These are phyloP conservation scores for Alethe castanea DNA, from an alignment of 2,113 vertebrate genomes.

Conservation along the genomic window DNA sequence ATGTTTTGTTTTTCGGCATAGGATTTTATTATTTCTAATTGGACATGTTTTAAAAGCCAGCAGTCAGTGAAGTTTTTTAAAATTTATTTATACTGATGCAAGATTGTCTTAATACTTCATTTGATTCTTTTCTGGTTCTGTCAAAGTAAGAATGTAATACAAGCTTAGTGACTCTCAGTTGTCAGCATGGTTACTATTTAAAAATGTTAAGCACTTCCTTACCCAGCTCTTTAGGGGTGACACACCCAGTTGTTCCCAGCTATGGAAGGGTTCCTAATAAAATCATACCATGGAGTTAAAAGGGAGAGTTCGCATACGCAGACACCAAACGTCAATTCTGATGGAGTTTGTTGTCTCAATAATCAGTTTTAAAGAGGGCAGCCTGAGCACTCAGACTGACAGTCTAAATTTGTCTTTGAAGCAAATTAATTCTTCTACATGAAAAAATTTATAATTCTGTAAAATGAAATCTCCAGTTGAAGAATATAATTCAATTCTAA, in stretches of 20 bases:
- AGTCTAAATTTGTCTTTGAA: neutral
- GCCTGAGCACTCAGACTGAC: neutral
- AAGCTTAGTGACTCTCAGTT: conserved; percentile 39
- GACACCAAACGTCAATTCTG: neutral
- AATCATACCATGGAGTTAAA: neutral
- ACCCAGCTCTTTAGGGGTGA: neutral
- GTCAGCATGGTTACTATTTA: conserved; percentile 62
- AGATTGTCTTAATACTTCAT: neutral
- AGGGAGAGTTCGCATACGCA: neutral
- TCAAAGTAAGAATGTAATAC: conserved; percentile 15
- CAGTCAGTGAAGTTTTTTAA: neutral
- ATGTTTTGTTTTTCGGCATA: neutral
- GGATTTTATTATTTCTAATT: neutral
- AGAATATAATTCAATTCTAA: neutral
- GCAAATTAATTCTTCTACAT: neutral
- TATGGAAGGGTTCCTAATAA: neutral
- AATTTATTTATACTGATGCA: neutral
- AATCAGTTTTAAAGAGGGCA: neutral
- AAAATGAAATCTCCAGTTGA: neutral
- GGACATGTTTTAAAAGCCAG: neutral
- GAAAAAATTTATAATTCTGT: neutral
- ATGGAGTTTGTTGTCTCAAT: neutral
- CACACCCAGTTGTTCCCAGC: conserved; percentile 49
- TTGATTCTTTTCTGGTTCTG: neutral
- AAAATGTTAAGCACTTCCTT: conserved; percentile 48